A percentile compares a stretch with the other conserved stretches of the same genome.
Conservation (phyloP, 2,888 invertebrate genomes). For the Atrina japonica region DNA sequence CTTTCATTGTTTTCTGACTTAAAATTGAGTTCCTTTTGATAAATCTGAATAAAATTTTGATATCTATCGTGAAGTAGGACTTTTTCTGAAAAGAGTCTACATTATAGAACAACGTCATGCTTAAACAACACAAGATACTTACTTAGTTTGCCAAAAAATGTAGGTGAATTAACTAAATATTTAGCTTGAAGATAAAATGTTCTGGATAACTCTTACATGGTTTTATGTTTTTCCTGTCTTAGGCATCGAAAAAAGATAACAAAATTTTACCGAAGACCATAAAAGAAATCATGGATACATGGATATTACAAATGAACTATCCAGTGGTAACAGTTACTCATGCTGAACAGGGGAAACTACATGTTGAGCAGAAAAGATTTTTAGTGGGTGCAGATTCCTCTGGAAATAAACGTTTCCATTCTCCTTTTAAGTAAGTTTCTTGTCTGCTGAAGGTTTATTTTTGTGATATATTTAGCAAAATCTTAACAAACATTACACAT, state of each 20-base stretch:
- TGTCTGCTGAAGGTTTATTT: neutral
- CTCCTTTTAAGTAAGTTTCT: constrained; percentile 53
- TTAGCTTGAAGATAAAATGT: too few relatives aligned
- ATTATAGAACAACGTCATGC: too few relatives aligned
- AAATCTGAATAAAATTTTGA: too few relatives aligned
- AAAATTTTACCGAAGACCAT: constrained; percentile 64
- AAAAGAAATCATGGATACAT: constrained; percentile 76
- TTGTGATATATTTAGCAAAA: neutral
- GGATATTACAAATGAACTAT: constrained; percentile 78
- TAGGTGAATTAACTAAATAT: too few relatives aligned
- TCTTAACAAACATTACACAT: neutral
- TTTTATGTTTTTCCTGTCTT: neutral
- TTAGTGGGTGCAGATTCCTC: constrained; percentile 53
- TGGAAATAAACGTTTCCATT: constrained; percentile 46
- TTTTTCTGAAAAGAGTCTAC: too few relatives aligned
- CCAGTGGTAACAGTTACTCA: constrained; percentile 68
- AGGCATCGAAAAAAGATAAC: constrained; percentile 48
- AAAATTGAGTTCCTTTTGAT: too few relatives aligned
- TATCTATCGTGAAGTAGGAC: too few relatives aligned
- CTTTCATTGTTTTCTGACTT: too few relatives aligned
- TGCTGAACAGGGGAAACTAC: constrained; percentile 47
- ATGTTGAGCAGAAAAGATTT: constrained; percentile 64
- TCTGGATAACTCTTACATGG: too few relatives aligned
- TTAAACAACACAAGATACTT: too few relatives aligned
- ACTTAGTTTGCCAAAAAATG: too few relatives aligned